A percentile compares a stretch with the other conserved stretches of the same genome.
These are phyloP conservation scores for Squalus acanthias DNA, from an alignment of 2,797 vertebrate species.

Conservation along the genomic window DNA sequence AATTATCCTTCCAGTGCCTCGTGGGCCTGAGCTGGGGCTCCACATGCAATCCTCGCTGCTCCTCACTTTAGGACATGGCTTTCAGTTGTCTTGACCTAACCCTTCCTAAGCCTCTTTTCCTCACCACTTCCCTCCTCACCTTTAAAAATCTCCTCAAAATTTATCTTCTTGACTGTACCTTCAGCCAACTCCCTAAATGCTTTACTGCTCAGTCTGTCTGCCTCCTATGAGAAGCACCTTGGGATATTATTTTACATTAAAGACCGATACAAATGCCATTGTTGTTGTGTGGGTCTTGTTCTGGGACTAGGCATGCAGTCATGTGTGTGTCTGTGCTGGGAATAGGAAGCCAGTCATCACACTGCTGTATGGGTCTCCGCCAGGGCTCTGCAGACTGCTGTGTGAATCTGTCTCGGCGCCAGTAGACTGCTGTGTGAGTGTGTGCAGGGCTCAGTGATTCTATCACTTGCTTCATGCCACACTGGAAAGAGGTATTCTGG, in stretches of 20 bases:
- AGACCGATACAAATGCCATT: not conserved
- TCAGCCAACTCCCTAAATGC: not conserved
- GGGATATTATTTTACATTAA: not conserved
- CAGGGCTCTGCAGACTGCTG: not conserved
- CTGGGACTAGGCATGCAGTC: not conserved
- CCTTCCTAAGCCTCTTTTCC: not conserved
- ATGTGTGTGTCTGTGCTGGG: not conserved
- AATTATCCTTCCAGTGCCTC: not conserved
- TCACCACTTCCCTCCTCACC: not conserved
- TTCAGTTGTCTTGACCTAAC: not conserved
- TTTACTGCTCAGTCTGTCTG: not conserved
- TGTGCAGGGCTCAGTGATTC: not conserved
- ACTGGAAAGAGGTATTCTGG: not conserved
- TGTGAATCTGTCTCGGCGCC: not conserved
- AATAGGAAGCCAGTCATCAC: not conserved
- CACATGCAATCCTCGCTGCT: not conserved
- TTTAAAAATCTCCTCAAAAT: not conserved
- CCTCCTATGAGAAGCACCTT: not conserved
- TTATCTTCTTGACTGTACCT: not conserved
- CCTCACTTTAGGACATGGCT: not conserved
- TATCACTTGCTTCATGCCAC: not conserved
- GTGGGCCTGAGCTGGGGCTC: not conserved
- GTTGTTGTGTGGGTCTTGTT: not conserved
- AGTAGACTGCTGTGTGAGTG: not conserved
- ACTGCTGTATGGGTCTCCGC: not conserved